phyloP scores from a whole-genome alignment of 2,888 invertebrate species.

The Lepeophtheirus nordmannii region DNA sequence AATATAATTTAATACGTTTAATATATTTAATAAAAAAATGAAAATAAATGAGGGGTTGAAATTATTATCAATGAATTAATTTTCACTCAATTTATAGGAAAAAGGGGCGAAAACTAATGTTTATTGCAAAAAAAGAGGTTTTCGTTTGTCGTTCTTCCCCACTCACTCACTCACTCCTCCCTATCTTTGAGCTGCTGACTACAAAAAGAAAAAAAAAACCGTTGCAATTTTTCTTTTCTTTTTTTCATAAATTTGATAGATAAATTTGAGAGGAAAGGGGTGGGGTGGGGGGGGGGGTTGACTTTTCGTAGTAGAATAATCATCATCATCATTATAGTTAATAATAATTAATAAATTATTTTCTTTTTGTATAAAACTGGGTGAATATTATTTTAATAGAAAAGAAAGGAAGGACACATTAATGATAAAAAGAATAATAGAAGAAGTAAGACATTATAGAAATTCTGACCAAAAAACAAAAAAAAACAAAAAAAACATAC shows the following conservation, averaged over 20 bases:
- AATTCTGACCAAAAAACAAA: too few relatives aligned
- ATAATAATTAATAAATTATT: too few relatives aligned
- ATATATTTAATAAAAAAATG: background rate
- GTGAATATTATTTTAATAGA: constrained; percentile 3
- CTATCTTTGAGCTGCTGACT: background rate
- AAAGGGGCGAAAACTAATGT: background rate
- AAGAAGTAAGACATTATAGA: too few relatives aligned
- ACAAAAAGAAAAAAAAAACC: background rate
- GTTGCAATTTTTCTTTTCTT: background rate
- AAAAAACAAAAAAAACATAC: too few relatives aligned
- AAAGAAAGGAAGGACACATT: background rate
- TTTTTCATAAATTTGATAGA: background rate
- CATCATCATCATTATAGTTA: too few relatives aligned
- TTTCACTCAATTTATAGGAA: background rate
- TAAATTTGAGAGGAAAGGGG: background rate
- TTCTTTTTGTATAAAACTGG: constrained; percentile 1
- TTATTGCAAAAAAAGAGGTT: too few relatives aligned
- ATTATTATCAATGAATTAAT: background rate
- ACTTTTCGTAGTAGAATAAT: too few relatives aligned
- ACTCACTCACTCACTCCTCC: too few relatives aligned
- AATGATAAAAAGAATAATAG: too few relatives aligned
- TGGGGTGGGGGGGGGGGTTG: too few relatives aligned
- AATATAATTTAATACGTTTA: background rate
- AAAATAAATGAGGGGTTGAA: background rate
- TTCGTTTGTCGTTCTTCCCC: too few relatives aligned